Base-by-base conservation (phyloP, 2,113 vertebrate genomes). In the Aptenodytes patagonicus region DNA sequence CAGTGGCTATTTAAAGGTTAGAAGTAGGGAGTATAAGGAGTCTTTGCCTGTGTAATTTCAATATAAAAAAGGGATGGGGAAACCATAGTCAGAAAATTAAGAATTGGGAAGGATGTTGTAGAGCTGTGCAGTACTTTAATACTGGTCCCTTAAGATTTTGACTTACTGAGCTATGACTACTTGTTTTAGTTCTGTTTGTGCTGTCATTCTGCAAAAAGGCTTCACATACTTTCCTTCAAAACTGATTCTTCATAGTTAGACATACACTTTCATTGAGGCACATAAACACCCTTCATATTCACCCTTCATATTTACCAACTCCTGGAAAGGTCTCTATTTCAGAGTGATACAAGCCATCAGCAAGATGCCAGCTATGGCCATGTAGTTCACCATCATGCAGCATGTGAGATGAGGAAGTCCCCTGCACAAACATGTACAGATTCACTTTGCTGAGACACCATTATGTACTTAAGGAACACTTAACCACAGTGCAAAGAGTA, bases 161-260 rank as follows among this genome's bases (percentile, higher is more conserved):
- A 36, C 36, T 36, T 83, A 96, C 68, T 76, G 75, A 92, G 36
- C 51, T 95, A 83, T 66, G 58, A 70, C 76, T 92, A 82, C 34
- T 70, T 54, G 40, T 51, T 97, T 92, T 94, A 82, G 70, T 52
- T 88, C 77, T 93, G 42, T 72, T 88, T 80, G 54, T 76, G 85
- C 90, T 93, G 70, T 75, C 58, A 93, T 94, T 96, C 78, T 79
- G 95, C 75, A 92, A 87, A 95, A 95, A 91, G 85, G 55, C 83
- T 93, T 93, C 86, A 95, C 55, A 62, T 60, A 75, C 61, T 86
- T 94, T 93, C 83, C 46, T 94, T 94, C 85, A 88, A 90, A 96
- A 96, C 17, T 58, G 52, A 57, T 94, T 92, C 88, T 97, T 95
- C 49, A 75, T 42, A 92, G 82, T 66, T 85, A 85, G 42, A 86